Evolutionary conservation across 2,113 vertebrate genomes (phyloP).

Genomic region (Terrapene triunguis): DNA sequence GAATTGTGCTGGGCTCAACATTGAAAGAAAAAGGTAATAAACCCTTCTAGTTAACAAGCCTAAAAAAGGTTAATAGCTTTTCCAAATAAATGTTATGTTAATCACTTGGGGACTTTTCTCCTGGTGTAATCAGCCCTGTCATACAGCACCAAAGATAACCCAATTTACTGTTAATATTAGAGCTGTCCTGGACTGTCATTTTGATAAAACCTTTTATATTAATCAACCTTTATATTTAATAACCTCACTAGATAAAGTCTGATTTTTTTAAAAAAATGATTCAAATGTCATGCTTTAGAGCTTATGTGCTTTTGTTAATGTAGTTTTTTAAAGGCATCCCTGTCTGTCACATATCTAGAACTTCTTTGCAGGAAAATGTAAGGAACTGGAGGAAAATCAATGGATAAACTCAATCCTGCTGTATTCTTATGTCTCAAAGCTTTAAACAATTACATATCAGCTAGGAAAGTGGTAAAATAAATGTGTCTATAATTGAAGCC

Average conservation of each 20-base stretch:
- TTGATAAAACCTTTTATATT: conserved; percentile 38
- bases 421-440: not conserved
- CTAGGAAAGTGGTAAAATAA: not conserved
- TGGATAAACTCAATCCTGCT: not conserved
- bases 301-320: not conserved
- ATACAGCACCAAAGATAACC: not conserved
- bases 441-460: not conserved
- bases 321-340: not conserved
- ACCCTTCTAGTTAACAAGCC: not conserved
- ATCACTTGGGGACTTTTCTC: not conserved
- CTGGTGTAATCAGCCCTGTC: not conserved
- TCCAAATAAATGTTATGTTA: not conserved
- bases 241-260: not conserved
- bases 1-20: not conserved
- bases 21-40: not conserved
- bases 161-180: not conserved
- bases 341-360: not conserved
- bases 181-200: not conserved
- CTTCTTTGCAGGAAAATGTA: not conserved
- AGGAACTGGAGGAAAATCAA: not conserved
- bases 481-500: not conserved
- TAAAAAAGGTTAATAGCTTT: not conserved
- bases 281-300: conserved; percentile 11
- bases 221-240: conserved; percentile 2
- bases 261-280: not conserved